Evolutionary conservation across 2,797 vertebrate genomes (phyloP).

Genomic region (Coendou prehensilis): DNA sequence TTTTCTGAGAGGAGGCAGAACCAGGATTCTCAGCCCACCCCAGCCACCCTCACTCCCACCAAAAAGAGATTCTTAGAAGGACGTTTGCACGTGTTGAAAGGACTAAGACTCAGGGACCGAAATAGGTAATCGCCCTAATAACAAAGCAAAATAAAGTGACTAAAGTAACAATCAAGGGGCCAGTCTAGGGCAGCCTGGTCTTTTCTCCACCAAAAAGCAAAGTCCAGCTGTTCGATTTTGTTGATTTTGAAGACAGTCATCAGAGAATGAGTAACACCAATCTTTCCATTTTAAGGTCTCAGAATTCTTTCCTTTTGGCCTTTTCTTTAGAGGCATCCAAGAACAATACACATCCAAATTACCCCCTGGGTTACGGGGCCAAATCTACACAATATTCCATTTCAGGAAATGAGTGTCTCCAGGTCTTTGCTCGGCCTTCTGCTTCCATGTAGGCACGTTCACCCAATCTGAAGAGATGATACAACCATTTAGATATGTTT

Average conservation of each 20-base stretch:
- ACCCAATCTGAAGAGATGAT: constrained; percentile 16
- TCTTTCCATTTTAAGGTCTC: constrained; percentile 75
- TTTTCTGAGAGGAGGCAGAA: constrained; percentile 56
- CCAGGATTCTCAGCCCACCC: constrained; percentile 35
- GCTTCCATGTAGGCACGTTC: neutral
- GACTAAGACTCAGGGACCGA: neutral
- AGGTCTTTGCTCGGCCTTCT: neutral
- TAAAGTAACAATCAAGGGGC: constrained; percentile 9
- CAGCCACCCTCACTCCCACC: neutral
- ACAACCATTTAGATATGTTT: constrained; percentile 3
- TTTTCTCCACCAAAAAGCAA: neutral
- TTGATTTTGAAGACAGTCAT: constrained; percentile 78
- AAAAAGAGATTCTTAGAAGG: neutral
- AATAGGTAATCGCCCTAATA: neutral
- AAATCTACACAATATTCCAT: constrained; percentile 21
- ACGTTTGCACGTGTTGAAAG: neutral
- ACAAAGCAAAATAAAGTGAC: neutral
- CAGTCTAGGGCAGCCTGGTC: neutral
- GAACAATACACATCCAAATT: constrained; percentile 75
- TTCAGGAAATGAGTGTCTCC: constrained; percentile 57
- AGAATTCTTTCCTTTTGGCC: constrained; percentile 77
- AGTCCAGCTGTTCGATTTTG: constrained; percentile 76
- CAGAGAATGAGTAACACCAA: constrained; percentile 70
- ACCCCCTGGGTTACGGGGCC: neutral
- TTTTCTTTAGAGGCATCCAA: constrained; percentile 74